Conservation (phyloP, 2,797 vertebrate genomes). For the Delichon dasypus region DNA sequence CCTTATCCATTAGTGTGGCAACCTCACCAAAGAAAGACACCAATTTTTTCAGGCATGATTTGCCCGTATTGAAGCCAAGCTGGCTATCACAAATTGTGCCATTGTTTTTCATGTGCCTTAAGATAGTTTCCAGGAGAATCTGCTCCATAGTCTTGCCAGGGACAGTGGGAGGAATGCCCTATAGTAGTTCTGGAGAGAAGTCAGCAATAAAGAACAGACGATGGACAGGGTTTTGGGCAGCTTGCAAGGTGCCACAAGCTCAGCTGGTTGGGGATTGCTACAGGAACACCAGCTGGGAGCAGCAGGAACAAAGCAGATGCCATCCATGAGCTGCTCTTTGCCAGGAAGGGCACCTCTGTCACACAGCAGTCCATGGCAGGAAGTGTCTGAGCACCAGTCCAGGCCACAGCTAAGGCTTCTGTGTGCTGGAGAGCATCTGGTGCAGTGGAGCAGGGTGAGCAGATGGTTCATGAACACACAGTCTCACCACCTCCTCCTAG, state of each 20-base stretch:
- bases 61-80: background rate
- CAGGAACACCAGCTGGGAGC: background rate
- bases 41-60: background rate
- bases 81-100: background rate
- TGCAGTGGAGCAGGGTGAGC: background rate
- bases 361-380: background rate
- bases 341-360: background rate
- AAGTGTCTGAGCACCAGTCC: background rate
- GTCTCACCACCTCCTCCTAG: background rate
- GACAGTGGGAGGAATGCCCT: too few relatives aligned
- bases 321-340: background rate
- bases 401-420: background rate
- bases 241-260: background rate
- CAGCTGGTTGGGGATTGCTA: background rate
- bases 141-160: background rate
- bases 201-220: background rate
- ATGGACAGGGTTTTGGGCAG: background rate
- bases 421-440: background rate
- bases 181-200: background rate
- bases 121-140: background rate
- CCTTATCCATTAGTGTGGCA: background rate
- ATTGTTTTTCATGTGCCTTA: background rate
- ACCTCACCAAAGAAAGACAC: background rate
- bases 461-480: background rate
- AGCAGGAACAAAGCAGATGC: background rate